Evolutionary conservation across 1,140 invertebrate genomes (phyloP), one percentile per base, ranked within the genome.

Genomic region (Cryptotermes secundus): DNA sequence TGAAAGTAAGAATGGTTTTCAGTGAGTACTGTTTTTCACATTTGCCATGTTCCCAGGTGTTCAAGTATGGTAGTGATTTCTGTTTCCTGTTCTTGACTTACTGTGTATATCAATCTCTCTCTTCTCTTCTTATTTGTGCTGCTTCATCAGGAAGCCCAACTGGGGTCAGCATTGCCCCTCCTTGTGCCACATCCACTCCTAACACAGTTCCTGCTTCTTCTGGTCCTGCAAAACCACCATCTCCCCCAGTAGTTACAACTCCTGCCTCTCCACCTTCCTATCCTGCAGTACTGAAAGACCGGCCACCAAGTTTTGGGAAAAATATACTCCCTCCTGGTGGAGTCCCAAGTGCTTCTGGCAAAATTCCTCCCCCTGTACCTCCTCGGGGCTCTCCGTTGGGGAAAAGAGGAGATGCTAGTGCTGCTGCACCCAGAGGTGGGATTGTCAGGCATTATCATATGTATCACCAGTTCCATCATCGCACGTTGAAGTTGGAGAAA

Each of bases 291-390:
- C 90, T 95, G 85, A 95, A 95, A 90, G 94, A 94, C 85, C 91
- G 93, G 83, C 88, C 87, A 34, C 86, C 86, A 84, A 86, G 82
- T 86, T 86, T 86, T 84, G 85, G 86, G 83, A 83, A 85, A 85
- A 83, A 87, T 84, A 81, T 49, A 45, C n/a, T 45, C 9, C 24
- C 84, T n/a, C n/a, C 84, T 14, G 24, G 38, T 53, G 89, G 84
- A 89, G 88, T 34, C 89, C 89, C 81, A 34, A 89, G 84, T 89
- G 88, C 35, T 89, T 88, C 81, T 49, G 35, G 80, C 9, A 94
- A 94, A 88, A 92, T 96, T 9, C 95, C 95, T 16, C 95, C 95
- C 36, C 95, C 95, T 24, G 95, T 96, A 31, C 95, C 95, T 42
- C 95, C 95, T 7, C 90, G 95, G 84, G 95, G 95, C n/a, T 94